phyloP scores from a whole-genome alignment of 2,888 invertebrate species.

The Drosophila villosipedis region DNA sequence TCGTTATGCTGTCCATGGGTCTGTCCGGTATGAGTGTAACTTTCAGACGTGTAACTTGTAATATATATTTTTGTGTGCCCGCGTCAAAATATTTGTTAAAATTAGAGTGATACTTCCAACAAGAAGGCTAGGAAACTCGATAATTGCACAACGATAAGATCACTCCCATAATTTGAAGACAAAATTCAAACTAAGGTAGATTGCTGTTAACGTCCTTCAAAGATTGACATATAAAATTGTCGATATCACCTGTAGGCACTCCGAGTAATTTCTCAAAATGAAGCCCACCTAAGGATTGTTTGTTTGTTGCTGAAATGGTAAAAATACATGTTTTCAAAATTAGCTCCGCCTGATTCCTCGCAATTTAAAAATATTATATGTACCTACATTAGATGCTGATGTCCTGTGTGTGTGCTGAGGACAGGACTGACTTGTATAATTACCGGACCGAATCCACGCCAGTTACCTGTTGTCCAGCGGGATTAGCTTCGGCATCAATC shows the following conservation, averaged over 20 bases:
- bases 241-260: background rate
- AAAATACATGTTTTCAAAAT: background rate
- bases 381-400: background rate
- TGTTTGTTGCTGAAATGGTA: background rate
- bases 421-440: slow-evolving; percentile 4
- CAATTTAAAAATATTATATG: slow-evolving; percentile 11
- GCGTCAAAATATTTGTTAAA: background rate
- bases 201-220: background rate
- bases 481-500: slow-evolving; percentile 49
- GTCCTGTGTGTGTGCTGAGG: background rate
- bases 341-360: background rate
- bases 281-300: background rate
- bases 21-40: background rate
- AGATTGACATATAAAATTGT: background rate
- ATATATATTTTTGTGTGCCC: background rate
- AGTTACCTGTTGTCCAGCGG: slow-evolving; percentile 49
- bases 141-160: background rate
- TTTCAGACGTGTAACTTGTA: background rate
- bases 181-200: background rate
- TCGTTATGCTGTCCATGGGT: background rate
- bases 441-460: slow-evolving; percentile 10
- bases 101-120: background rate
- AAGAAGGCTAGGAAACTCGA: background rate
- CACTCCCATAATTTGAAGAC: background rate
- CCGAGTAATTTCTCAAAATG: background rate